phyloP scores from a whole-genome alignment of 1,140 invertebrate species.

The Aphaenogaster rudis region DNA sequence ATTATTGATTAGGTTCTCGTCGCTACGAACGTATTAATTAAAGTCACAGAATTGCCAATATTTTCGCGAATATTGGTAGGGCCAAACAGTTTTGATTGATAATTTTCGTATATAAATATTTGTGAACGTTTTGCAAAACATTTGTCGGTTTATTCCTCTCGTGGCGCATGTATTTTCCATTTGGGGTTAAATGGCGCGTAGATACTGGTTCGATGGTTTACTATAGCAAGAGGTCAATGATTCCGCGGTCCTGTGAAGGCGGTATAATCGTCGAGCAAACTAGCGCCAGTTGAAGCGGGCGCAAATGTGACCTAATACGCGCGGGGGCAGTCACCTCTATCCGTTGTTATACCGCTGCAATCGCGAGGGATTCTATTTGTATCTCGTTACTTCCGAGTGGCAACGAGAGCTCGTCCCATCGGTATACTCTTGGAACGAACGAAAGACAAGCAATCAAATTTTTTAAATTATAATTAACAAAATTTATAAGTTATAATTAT shows the following conservation, averaged over 20 bases:
- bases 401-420: slow-evolving; percentile 41
- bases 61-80: background rate
- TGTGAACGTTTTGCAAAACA: background rate
- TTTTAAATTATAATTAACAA: background rate
- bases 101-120: background rate
- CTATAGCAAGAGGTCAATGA: slow-evolving; percentile 64
- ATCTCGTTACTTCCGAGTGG: slow-evolving; percentile 82
- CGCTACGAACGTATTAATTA: background rate
- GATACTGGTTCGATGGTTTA: slow-evolving; percentile 14
- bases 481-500: slow-evolving; percentile 11
- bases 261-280: slow-evolving; percentile 61
- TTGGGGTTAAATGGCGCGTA: slow-evolving; percentile 9
- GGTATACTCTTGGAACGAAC: background rate
- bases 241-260: slow-evolving; percentile 65
- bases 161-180: background rate
- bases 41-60: background rate
- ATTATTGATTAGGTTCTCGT: background rate
- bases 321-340: slow-evolving; percentile 78
- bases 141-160: background rate
- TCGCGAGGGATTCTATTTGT: slow-evolving; percentile 82
- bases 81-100: background rate
- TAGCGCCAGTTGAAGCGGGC: slow-evolving; percentile 58
- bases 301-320: slow-evolving; percentile 80
- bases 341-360: slow-evolving; percentile 70
- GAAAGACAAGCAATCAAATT: background rate